Conservation (phyloP, 1,140 invertebrate genomes). For the Rhagoletis zephyria region DNA sequence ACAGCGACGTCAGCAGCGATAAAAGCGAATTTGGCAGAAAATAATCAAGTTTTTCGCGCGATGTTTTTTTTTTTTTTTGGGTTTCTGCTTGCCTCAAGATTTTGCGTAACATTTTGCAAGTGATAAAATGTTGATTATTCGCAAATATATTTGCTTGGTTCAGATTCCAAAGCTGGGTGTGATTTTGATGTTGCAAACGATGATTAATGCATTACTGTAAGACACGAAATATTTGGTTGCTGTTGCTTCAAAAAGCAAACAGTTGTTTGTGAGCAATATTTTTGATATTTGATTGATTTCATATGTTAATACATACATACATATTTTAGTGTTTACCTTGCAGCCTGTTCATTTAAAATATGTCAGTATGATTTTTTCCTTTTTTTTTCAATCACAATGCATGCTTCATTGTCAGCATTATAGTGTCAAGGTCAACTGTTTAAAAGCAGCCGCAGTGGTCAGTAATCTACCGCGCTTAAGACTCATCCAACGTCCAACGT, state of each 20-base stretch:
- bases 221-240: background rate
- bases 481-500: background rate
- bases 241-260: background rate
- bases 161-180: background rate
- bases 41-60: background rate
- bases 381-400: background rate
- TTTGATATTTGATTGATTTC: background rate
- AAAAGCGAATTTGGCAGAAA: slow-evolving; percentile 22
- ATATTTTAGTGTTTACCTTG: background rate
- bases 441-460: background rate
- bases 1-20: background rate
- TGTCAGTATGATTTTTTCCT: background rate
- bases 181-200: slow-evolving; percentile 12
- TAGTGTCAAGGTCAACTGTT: slow-evolving; percentile 20
- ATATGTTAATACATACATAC: background rate
- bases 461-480: background rate
- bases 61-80: background rate
- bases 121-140: background rate
- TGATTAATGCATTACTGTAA: background rate
- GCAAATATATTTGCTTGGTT: background rate
- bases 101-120: background rate
- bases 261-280: background rate
- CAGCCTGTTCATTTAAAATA: background rate
- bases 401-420: background rate
- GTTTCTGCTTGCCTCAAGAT: background rate